Conservation (phyloP, 1,140 invertebrate genomes). For the Leptinotarsa undecemlineata region DNA sequence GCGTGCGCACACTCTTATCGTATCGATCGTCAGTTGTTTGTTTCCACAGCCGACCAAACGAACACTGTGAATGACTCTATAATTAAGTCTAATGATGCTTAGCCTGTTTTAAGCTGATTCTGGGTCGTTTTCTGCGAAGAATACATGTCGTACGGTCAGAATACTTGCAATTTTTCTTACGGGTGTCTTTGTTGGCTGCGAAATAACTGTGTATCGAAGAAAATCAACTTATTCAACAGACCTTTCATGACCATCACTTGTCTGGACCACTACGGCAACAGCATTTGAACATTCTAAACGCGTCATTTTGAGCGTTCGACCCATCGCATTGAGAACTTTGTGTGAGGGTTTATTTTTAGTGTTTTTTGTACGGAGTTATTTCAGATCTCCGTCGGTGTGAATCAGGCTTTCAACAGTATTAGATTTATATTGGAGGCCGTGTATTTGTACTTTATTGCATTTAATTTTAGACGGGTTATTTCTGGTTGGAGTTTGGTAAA, state of each 20-base stretch:
- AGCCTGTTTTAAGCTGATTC: neutral
- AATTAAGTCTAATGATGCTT: constrained; percentile 25
- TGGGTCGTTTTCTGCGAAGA: neutral
- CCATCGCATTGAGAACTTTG: constrained; percentile 11
- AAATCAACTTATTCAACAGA: neutral
- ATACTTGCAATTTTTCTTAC: neutral
- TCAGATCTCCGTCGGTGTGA: constrained; percentile 23
- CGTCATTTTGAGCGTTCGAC: constrained; percentile 36
- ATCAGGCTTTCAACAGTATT: constrained; percentile 19
- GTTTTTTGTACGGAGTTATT: constrained; percentile 23
- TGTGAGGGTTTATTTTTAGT: constrained; percentile 23
- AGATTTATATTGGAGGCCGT: constrained; percentile 9
- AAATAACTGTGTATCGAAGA: neutral
- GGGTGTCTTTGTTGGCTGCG: neutral
- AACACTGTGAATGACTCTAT: constrained; percentile 15
- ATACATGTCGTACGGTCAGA: neutral
- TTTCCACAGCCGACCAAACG: constrained; percentile 37
- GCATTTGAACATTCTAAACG: constrained; percentile 38
- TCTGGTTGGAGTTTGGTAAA: constrained; percentile 4
- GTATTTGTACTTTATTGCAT: constrained; percentile 20
- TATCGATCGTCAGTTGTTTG: constrained; percentile 46
- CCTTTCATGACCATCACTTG: constrained; percentile 14
- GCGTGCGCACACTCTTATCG: constrained; percentile 44
- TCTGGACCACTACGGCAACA: constrained; percentile 29
- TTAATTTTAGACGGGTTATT: constrained; percentile 17